These are phyloP conservation scores for Tethea ocularis DNA, from an alignment of 2,888 invertebrate species.

Conservation along the genomic window DNA sequence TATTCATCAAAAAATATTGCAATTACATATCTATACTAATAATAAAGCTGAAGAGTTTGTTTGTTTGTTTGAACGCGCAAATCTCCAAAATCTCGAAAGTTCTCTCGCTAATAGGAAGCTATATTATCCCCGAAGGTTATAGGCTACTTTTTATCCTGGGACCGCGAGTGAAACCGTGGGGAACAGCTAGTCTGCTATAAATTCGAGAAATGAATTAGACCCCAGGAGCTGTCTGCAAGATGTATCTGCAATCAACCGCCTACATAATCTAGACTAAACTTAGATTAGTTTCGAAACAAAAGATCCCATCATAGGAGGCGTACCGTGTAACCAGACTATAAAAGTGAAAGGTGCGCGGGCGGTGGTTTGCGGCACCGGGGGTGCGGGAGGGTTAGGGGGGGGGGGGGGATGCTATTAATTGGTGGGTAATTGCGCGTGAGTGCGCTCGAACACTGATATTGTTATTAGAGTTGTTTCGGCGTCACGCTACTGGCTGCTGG, in stretches of 20 bases:
- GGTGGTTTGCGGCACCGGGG: not conserved
- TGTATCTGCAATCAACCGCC: not conserved
- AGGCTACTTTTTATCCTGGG: too few species aligned
- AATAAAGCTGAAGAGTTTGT: too few species aligned
- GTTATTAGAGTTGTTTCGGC: conserved; percentile 35
- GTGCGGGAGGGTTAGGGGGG: conserved; percentile 29
- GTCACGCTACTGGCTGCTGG: conserved; percentile 5
- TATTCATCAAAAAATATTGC: too few species aligned
- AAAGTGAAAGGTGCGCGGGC: conserved; percentile 11
- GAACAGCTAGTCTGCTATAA: too few species aligned
- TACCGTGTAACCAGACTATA: not conserved
- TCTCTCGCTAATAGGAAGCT: too few species aligned
- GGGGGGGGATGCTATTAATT: conserved; percentile 55
- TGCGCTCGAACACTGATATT: conserved; percentile 40
- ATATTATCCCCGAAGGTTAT: too few species aligned
- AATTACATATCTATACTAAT: too few species aligned
- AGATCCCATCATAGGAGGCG: conserved; percentile 1
- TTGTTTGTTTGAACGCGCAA: too few species aligned
- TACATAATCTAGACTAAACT: not conserved
- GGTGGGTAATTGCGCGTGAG: conserved; percentile 54
- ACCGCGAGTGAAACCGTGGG: too few species aligned
- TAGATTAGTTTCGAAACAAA: conserved; percentile 7
- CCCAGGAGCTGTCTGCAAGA: too few species aligned
- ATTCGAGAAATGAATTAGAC: too few species aligned
- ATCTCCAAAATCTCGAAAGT: too few species aligned